Percentiles rank a stretch among this genome's conserved stretches.
Evolutionary conservation across 2,888 invertebrate species (phyloP).

Genomic region (Cryptocheilus praepositus): DNA sequence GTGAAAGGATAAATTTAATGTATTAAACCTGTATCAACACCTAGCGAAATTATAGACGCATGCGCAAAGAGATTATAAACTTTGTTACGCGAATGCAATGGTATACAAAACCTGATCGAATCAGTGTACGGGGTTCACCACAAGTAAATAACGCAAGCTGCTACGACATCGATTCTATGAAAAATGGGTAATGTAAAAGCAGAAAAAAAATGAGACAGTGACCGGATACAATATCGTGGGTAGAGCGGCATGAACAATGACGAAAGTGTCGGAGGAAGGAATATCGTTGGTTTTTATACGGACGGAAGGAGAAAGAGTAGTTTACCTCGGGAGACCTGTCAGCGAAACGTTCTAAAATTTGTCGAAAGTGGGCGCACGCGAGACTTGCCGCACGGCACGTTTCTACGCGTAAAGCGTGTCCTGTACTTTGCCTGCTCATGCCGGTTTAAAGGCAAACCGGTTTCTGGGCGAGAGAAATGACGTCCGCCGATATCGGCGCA

Average conservation of each 20-base stretch:
- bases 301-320: neutral
- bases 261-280: neutral
- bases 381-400: neutral
- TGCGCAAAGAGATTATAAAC: no score
- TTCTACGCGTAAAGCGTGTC: neutral
- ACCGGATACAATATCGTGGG: neutral
- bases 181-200: neutral
- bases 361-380: neutral
- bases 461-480: neutral
- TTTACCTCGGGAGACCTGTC: neutral
- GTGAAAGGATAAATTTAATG: no score
- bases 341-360: neutral
- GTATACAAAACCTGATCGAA: no score
- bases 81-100: no score
- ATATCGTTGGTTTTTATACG: neutral
- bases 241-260: neutral
- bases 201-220: neutral
- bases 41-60: no score
- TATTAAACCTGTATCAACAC: no score
- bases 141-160: no score
- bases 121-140: no score
- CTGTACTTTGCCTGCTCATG: neutral
- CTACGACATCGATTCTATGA: no score
- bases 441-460: conserved; percentile 2
- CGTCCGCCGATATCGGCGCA: neutral